Conservation (phyloP, 2,797 vertebrate species). For the Schizopygopsis pylzovi region DNA sequence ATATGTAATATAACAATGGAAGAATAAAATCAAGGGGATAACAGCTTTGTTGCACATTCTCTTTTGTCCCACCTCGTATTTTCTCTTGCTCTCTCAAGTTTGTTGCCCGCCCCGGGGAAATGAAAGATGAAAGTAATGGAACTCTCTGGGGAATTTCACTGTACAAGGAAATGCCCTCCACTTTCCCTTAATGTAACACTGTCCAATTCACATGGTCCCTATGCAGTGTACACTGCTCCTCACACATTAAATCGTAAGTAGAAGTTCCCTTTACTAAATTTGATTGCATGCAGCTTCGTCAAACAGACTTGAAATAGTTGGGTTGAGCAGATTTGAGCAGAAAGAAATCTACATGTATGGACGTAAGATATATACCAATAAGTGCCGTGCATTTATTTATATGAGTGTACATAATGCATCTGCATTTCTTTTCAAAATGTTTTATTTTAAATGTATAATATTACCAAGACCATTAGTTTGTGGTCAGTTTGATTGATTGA, state of each 20-base stretch:
- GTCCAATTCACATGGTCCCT: conserved; percentile 28
- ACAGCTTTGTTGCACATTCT: conserved; percentile 26
- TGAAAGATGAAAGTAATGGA: conserved; percentile 75
- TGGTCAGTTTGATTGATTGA: neutral
- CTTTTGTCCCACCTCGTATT: conserved; percentile 30
- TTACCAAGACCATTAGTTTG: neutral
- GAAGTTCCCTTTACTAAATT: neutral
- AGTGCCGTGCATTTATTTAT: neutral
- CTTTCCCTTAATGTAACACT: conserved; percentile 51
- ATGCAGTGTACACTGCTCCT: neutral
- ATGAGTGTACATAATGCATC: too few relatives aligned
- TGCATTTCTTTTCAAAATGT: too few relatives aligned
- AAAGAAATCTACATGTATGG: neutral
- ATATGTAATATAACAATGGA: conserved; percentile 27
- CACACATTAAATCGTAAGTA: neutral
- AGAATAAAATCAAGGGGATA: conserved; percentile 43
- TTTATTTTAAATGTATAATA: neutral
- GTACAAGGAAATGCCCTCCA: conserved; percentile 65
- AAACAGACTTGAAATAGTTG: neutral
- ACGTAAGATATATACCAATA: neutral
- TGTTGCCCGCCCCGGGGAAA: conserved; percentile 75
- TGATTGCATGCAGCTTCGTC: neutral
- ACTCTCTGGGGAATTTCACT: conserved; percentile 69
- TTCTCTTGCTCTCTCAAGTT: conserved; percentile 60
- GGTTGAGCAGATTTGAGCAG: neutral